phyloP scores from a whole-genome alignment of 2,797 vertebrate species.

The Protosalanx chinensis region DNA sequence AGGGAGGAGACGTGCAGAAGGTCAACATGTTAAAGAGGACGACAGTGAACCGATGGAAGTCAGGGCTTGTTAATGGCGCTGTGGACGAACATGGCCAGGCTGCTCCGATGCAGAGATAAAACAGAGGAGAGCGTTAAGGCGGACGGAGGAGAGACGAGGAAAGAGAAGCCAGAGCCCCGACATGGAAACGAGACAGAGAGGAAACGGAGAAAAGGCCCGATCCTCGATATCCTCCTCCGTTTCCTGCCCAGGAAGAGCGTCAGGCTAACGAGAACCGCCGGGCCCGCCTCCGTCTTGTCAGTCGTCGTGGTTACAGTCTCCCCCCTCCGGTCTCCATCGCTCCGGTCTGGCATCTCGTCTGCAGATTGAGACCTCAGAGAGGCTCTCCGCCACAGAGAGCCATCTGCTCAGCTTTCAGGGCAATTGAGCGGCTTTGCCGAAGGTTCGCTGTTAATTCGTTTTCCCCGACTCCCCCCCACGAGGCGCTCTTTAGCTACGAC shows the following conservation, averaged over 20 bases:
- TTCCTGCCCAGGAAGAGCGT: constrained; percentile 1
- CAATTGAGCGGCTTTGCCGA: constrained; percentile 48
- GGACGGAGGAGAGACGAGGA: constrained; percentile 12
- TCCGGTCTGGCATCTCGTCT: constrained; percentile 40
- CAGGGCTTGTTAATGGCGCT: background rate
- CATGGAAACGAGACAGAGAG: background rate
- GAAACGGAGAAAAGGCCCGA: background rate
- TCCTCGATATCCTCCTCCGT: too few species aligned
- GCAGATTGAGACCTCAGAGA: constrained; percentile 58
- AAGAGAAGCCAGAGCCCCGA: background rate
- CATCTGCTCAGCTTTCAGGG: constrained; percentile 70
- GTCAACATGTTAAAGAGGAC: background rate
- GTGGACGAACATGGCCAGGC: constrained; percentile 15
- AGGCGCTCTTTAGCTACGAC: constrained; percentile 54
- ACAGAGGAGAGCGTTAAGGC: constrained; percentile 2
- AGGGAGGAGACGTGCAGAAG: background rate
- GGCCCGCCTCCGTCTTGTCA: constrained; percentile 34
- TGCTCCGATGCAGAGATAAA: constrained; percentile 11
- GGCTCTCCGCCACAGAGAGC: constrained; percentile 44
- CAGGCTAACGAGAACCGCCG: constrained; percentile 35
- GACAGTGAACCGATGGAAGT: background rate
- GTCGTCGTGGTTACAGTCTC: constrained; percentile 36
- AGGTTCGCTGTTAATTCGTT: constrained; percentile 57
- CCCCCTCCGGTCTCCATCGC: constrained; percentile 37
- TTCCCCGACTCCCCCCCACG: constrained; percentile 26